A percentile compares a stretch with the other conserved stretches of the same genome.
Conservation (phyloP, 2,113 vertebrate genomes). For the Macrotus californicus region DNA sequence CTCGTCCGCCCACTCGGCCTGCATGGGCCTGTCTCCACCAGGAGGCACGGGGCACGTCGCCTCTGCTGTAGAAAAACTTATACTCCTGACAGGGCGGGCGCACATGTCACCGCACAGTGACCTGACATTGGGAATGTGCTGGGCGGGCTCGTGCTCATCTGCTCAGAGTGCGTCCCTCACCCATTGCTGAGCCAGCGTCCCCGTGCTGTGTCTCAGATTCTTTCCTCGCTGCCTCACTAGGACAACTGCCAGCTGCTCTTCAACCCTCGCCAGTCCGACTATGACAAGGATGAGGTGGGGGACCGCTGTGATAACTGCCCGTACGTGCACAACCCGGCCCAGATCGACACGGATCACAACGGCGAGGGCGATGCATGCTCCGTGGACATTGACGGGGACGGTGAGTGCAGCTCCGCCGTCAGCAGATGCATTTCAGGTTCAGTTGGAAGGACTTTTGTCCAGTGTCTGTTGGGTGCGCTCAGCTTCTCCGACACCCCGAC, state of each 20-base stretch:
- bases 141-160: too few relatives aligned
- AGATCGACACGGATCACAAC: conserved; percentile 95
- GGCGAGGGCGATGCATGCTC: conserved; percentile 96
- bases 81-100: too few relatives aligned
- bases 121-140: too few relatives aligned
- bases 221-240: conserved; percentile 65
- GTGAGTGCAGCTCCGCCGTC: conserved; percentile 73
- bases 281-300: conserved; percentile 97
- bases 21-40: neutral
- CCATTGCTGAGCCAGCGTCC: too few relatives aligned
- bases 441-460: neutral
- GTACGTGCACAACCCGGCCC: conserved; percentile 94
- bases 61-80: too few relatives aligned
- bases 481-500: rapidly evolving
- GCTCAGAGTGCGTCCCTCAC: too few relatives aligned
- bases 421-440: rapidly evolving
- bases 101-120: rapidly evolving
- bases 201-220: neutral
- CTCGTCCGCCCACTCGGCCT: too few relatives aligned
- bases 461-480: neutral
- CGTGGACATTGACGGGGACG: conserved; percentile 96
- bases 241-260: conserved; percentile 96
- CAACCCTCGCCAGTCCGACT: conserved; percentile 95
- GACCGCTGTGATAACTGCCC: conserved; percentile 98
- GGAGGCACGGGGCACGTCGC: too few relatives aligned